phyloP scores from a whole-genome alignment of 2,888 invertebrate species.

The Yponomeuta evonymella region DNA sequence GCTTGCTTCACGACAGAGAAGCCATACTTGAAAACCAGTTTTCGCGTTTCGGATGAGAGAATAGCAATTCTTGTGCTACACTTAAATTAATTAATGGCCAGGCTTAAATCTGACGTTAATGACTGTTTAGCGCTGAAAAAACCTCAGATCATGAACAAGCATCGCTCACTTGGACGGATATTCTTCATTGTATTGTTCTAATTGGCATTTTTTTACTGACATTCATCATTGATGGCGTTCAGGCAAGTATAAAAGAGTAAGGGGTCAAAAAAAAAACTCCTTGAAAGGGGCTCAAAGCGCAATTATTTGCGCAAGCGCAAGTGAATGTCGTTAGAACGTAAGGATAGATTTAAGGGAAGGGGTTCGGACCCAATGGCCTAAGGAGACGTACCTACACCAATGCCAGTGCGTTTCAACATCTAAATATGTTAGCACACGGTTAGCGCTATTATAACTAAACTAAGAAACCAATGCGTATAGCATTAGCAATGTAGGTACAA shows the following conservation, averaged over 20 bases:
- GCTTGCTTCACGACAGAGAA: slow-evolving; percentile 16
- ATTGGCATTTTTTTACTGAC: slow-evolving; percentile 46
- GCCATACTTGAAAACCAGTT: slow-evolving; percentile 30
- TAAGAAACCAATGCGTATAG: too few species aligned
- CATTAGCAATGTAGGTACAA: too few species aligned
- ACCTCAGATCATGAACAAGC: slow-evolving; percentile 23
- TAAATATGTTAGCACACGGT: not conserved
- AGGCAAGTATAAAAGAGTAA: slow-evolving; percentile 17
- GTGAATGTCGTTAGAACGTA: not conserved
- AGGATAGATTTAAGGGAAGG: not conserved
- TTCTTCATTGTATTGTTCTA: slow-evolving; percentile 49
- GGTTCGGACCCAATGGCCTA: not conserved
- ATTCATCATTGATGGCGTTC: slow-evolving; percentile 35
- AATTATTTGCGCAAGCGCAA: not conserved
- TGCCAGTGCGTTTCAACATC: not conserved
- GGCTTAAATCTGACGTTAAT: slow-evolving; percentile 43
- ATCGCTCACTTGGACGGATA: slow-evolving; percentile 29
- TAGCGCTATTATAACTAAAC: too few species aligned
- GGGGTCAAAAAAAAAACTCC: not conserved
- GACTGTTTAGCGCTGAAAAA: slow-evolving; percentile 43
- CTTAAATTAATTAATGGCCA: slow-evolving; percentile 46
- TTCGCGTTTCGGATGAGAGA: slow-evolving; percentile 22
- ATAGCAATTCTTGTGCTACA: slow-evolving; percentile 10
- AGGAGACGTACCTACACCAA: not conserved
- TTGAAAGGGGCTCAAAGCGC: not conserved